phyloP scores from a whole-genome alignment of 2,113 vertebrate species.

The Rhinoptilus africanus region DNA sequence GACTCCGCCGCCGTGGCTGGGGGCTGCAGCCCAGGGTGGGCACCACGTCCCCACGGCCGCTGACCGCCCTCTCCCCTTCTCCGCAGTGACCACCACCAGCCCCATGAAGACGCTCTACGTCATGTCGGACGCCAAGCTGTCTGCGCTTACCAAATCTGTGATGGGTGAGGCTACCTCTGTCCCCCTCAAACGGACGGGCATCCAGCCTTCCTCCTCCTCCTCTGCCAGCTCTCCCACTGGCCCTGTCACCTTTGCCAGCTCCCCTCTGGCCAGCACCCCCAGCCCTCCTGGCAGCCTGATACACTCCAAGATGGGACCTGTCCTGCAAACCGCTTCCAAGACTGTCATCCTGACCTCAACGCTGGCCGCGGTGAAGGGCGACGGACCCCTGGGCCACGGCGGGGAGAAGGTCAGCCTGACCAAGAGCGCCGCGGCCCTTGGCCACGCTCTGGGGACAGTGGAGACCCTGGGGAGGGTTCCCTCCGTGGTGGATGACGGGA shows the following conservation, averaged over 20 bases:
- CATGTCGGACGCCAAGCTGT: conserved; percentile 38
- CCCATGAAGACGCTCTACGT: conserved; percentile 56
- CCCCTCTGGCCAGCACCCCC: neutral
- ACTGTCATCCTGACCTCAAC: conserved; percentile 11
- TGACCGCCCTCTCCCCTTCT: neutral
- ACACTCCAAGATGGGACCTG: conserved; percentile 5
- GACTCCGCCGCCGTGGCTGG: neutral
- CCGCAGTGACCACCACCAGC: conserved; percentile 67
- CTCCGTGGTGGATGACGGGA: conserved; percentile 36
- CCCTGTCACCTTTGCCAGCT: neutral
- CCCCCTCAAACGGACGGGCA: neutral
- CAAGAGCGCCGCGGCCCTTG: neutral
- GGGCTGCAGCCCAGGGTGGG: neutral
- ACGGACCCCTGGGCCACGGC: neutral
- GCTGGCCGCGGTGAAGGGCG: neutral
- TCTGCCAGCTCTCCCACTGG: neutral
- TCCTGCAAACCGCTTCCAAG: conserved; percentile 41
- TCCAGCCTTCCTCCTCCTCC: neutral
- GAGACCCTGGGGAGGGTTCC: conserved; percentile 62
- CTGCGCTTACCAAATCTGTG: conserved; percentile 49
- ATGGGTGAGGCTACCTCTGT: conserved; percentile 32
- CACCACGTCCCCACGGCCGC: fast-evolving
- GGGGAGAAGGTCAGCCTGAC: neutral
- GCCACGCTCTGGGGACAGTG: neutral
- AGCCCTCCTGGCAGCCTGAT: neutral